Percentiles rank a stretch among this genome's conserved stretches.
Conservation (phyloP, 2,797 vertebrate genomes). For the Gymnoscopelus braueri region DNA sequence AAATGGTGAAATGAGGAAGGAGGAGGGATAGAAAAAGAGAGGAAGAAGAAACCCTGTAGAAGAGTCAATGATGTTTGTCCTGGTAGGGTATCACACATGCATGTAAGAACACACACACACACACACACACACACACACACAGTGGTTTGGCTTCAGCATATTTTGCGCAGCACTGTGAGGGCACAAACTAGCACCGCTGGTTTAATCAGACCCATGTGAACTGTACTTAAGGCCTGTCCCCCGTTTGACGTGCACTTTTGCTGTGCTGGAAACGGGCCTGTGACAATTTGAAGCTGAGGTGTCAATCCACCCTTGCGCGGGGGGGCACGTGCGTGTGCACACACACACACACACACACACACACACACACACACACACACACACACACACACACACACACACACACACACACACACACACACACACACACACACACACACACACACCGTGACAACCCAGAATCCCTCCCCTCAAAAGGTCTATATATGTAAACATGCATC, state of each 20-base stretch:
- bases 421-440: too few relatives aligned
- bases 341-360: too few relatives aligned
- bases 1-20: not conserved
- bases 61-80: conserved; percentile 29
- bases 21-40: conserved; percentile 1
- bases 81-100: conserved; percentile 44
- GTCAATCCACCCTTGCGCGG: conserved; percentile 53
- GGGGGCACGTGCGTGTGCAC: too few relatives aligned
- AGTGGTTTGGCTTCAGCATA: not conserved
- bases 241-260: conserved; percentile 73
- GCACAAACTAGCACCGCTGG: conserved; percentile 52
- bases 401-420: too few relatives aligned
- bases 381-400: too few relatives aligned
- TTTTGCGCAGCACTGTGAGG: conserved; percentile 56
- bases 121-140: conserved; percentile 4
- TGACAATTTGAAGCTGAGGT: conserved; percentile 61
- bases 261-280: conserved; percentile 62
- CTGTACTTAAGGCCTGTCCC: conserved; percentile 56
- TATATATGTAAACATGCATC: conserved; percentile 72
- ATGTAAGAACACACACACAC: conserved; percentile 49
- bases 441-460: conserved; percentile 47
- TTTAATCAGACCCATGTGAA: conserved; percentile 72
- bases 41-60: conserved; percentile 17
- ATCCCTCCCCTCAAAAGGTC: conserved; percentile 52
- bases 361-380: too few relatives aligned